Conservation (phyloP, 2,113 vertebrate species). For the Calonectris borealis region DNA sequence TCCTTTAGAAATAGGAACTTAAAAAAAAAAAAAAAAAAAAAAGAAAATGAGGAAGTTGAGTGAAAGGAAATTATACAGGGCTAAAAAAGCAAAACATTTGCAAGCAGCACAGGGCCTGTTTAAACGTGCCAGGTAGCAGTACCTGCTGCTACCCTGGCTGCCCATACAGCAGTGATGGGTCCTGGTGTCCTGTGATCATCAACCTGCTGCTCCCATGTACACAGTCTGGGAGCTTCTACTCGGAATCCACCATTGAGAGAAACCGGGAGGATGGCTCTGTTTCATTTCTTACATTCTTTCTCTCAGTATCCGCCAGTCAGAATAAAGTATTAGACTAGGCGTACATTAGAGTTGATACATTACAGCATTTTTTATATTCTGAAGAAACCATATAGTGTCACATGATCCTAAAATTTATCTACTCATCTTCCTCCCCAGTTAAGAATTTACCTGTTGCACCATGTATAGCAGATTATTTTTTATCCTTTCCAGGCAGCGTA, state of each 20-base stretch:
- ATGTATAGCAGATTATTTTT: neutral
- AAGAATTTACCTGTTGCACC: neutral
- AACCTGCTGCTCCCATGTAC: fast-evolving
- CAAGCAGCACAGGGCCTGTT: neutral
- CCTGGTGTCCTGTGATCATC: neutral
- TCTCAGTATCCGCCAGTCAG: neutral
- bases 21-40: neutral
- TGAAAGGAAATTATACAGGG: neutral
- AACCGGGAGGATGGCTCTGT: neutral
- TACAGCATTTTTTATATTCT: neutral
- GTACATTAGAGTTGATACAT: neutral
- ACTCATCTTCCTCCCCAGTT: neutral
- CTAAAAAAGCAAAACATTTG: neutral
- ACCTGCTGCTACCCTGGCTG: neutral
- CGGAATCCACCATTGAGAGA: neutral
- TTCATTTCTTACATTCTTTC: neutral
- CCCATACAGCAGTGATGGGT: neutral
- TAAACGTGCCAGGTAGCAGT: neutral
- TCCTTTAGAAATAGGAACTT: neutral
- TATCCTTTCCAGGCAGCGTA: neutral
- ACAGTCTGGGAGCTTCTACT: neutral
- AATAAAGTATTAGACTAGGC: neutral
- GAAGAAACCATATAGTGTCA: neutral
- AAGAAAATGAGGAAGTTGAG: neutral
- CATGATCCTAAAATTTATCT: neutral